phyloP scores from a whole-genome alignment of 2,888 invertebrate species.

The Dryobota labecula region DNA sequence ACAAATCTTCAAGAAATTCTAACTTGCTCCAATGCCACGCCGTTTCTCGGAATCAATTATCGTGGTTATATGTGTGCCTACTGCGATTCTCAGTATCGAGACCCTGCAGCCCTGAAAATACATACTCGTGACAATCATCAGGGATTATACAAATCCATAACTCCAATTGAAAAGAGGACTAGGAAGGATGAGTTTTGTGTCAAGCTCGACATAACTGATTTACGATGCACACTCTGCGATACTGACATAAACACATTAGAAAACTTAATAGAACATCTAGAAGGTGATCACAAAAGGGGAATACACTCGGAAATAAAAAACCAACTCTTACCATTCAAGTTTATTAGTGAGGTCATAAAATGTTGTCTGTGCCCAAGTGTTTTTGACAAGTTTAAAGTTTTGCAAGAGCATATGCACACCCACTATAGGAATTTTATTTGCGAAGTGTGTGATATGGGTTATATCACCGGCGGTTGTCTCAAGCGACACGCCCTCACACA shows the following conservation, averaged over 20 bases:
- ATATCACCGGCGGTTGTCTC: conserved; percentile 19
- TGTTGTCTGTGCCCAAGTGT: conserved; percentile 74
- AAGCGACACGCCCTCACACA: conserved; percentile 17
- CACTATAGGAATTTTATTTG: conserved; percentile 79
- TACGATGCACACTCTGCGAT: conserved; percentile 29
- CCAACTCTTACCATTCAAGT: conserved; percentile 79
- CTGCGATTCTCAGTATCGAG: conserved; percentile 64
- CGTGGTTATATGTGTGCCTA: conserved; percentile 71
- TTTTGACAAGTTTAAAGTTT: conserved; percentile 73
- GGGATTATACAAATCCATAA: not conserved
- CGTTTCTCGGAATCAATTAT: conserved; percentile 65
- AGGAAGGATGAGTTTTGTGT: conserved; percentile 2
- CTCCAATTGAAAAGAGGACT: too few relatives aligned
- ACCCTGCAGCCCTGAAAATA: conserved; percentile 69
- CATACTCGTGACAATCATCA: conserved; percentile 67
- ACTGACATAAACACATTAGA: conserved; percentile 32
- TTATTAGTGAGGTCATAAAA: conserved; percentile 68
- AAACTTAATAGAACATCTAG: conserved; percentile 40
- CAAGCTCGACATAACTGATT: conserved; percentile 37
- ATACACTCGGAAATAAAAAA: conserved; percentile 64
- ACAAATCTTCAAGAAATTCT: conserved; percentile 44
- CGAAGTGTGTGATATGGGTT: conserved; percentile 69
- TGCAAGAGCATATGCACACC: conserved; percentile 77
- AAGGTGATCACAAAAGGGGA: conserved; percentile 38
- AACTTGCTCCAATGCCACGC: conserved; percentile 70